A percentile compares a stretch with the other conserved stretches of the same genome.
These are phyloP conservation scores for Epizoanthus fatuus DNA, from an alignment of 92 coral and sea anemone genomes.

Conservation along the genomic window DNA sequence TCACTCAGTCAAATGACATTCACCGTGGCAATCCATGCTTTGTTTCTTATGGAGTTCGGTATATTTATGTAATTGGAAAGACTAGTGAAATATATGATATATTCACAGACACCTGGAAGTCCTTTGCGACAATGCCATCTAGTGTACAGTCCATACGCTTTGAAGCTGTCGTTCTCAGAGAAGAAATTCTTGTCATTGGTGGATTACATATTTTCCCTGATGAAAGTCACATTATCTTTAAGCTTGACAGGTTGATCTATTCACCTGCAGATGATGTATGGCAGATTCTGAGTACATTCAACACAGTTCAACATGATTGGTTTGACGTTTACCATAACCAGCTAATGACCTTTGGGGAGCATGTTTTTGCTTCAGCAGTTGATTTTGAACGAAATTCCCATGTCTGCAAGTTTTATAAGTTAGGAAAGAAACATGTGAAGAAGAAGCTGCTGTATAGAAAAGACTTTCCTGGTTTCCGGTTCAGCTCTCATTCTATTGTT, in stretches of 20 bases:
- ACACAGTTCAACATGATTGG: neutral
- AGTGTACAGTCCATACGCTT: neutral
- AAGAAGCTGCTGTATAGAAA: neutral
- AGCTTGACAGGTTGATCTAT: neutral
- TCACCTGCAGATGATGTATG: neutral
- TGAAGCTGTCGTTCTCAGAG: neutral
- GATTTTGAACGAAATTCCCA: too few relatives aligned
- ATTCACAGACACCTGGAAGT: constrained; percentile 10
- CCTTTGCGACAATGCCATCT: neutral
- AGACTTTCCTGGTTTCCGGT: neutral
- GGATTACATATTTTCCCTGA: neutral
- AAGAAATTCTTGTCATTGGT: neutral
- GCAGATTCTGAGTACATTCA: neutral
- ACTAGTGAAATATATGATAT: neutral
- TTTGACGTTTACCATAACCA: neutral
- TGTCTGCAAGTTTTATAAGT: neutral
- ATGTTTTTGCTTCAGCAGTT: neutral
- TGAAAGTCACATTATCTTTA: too few relatives aligned
- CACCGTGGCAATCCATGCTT: neutral
- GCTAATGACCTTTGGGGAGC: neutral
- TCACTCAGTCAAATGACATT: neutral
- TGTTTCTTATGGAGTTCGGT: neutral
- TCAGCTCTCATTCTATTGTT: neutral
- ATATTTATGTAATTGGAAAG: neutral
- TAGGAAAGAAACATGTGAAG: neutral